A percentile compares a stretch with the other conserved stretches of the same genome.
phyloP scores from a whole-genome alignment of 92 coral and sea anemone species.

The Pocillopora grandis region DNA sequence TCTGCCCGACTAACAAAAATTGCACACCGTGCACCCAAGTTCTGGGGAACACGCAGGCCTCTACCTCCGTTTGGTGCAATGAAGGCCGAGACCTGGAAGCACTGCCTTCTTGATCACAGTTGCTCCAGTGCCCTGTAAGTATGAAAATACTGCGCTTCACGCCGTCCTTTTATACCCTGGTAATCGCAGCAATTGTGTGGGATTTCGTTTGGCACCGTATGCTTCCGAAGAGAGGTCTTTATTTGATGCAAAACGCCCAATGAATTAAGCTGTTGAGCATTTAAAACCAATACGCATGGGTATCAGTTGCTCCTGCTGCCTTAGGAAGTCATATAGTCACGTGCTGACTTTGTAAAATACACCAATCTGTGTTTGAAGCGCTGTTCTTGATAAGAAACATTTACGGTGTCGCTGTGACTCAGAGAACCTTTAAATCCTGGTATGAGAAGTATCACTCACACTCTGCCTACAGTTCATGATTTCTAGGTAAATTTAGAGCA shows the following conservation, averaged over 20 bases:
- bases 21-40: conserved; percentile 71
- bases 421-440: too few relatives aligned
- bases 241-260: conserved; percentile 17
- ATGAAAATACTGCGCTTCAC: conserved; percentile 32
- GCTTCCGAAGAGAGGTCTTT: neutral
- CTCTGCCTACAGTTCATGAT: too few relatives aligned
- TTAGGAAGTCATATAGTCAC: neutral
- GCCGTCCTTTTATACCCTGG: conserved; percentile 45
- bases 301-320: neutral
- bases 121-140: conserved; percentile 77
- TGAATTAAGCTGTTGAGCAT: conserved; percentile 2
- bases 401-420: neutral
- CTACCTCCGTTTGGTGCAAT: conserved; percentile 57
- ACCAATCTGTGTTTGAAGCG: neutral
- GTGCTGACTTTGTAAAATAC: neutral
- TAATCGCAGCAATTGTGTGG: conserved; percentile 19
- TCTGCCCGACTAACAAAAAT: conserved; percentile 77
- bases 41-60: conserved; percentile 69
- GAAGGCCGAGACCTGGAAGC: conserved; percentile 54
- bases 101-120: conserved; percentile 83
- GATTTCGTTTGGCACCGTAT: conserved; percentile 5
- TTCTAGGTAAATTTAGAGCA: too few relatives aligned
- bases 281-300: conserved; percentile 8
- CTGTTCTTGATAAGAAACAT: neutral
- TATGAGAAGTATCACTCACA: too few relatives aligned